Evolutionary conservation across 2,888 invertebrate species (phyloP).

Genomic region (Drosophila phalerata): DNA sequence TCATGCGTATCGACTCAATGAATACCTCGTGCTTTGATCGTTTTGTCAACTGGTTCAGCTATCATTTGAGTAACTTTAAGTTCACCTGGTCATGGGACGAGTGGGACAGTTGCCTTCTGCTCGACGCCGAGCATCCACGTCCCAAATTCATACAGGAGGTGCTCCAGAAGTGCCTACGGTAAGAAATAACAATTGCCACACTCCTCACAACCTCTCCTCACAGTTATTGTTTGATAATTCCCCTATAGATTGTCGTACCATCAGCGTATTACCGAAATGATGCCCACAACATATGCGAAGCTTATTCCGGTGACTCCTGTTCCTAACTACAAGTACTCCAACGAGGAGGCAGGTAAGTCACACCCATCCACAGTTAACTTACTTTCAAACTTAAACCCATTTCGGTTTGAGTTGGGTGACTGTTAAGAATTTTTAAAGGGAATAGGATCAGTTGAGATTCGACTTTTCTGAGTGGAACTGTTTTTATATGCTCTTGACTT

Average conservation of each 20-base stretch:
- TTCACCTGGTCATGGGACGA: conserved; percentile 99
- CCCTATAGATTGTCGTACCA: conserved; percentile 93
- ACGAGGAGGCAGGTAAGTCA: conserved; percentile 94
- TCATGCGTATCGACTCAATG: conserved; percentile 98
- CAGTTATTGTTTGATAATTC: background rate
- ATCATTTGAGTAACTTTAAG: conserved; percentile 99
- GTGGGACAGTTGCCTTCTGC: conserved; percentile 94
- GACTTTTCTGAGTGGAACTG: no score
- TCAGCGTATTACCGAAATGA: conserved; percentile 96
- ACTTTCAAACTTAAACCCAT: background rate
- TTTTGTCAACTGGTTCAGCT: conserved; percentile 98
- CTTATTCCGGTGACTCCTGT: conserved; percentile 94
- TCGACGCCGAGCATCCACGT: conserved; percentile 95
- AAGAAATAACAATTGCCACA: conserved; percentile 42
- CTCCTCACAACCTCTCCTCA: no score
- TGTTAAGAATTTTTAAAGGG: no score
- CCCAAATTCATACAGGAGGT: conserved; percentile 98
- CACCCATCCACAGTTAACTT: background rate
- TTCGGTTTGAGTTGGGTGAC: no score
- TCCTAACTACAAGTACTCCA: conserved; percentile 95
- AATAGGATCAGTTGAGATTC: background rate
- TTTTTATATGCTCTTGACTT: no score
- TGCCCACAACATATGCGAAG: conserved; percentile 94
- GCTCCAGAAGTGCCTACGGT: conserved; percentile 95
- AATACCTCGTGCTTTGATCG: conserved; percentile 98